Evolutionary conservation across 2,888 invertebrate species (phyloP), one percentile per base, ranked within the genome.

Genomic region (Anodontia alba): DNA sequence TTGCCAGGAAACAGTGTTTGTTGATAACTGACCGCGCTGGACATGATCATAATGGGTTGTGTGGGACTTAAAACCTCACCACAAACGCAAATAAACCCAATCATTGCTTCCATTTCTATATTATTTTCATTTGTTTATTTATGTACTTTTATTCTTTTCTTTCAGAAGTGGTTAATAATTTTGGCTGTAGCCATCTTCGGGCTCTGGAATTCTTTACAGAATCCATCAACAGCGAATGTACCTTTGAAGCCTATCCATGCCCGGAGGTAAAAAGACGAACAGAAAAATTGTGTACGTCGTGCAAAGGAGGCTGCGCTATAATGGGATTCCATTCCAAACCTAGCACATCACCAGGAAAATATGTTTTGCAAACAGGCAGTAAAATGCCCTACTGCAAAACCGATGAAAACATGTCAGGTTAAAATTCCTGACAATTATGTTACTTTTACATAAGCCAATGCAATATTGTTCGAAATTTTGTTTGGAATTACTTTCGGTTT

Each of bases 141-240:
- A n/a, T n/a, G 38, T 8, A 38, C 38, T 38, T 38, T 38, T 38
- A 38, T 38, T 38, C 38, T 12, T 38, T 38, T 38, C 2, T 86
- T 85, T 74, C 78, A 89, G 87, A 81, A 68, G 54, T 86, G 0
- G 75, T 76, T 12, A 42, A 77, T 20, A 81, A 85, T 43, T 95
- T 98, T 31, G 97, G 97, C 51, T 98, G 98, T 94, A 97, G 97
- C 94, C 98, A 98, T 93, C 96, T 98, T 75, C 95, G 98, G 74
- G 97, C 97, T 84, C 96, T 97, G 92, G 96, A 97, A 89, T 96
- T 96, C 91, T 98, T 97, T 92, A 96, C 96, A 0, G 98, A 98
- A 94, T 97, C 97, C 86, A 96, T 98, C 67, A 96, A 96, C 81
- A 94, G 95, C 23, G 62, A 80, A 10, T 98, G 98, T 90, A 96